Conservation (phyloP, 2,113 vertebrate species). For the Catharus fuscescens region DNA sequence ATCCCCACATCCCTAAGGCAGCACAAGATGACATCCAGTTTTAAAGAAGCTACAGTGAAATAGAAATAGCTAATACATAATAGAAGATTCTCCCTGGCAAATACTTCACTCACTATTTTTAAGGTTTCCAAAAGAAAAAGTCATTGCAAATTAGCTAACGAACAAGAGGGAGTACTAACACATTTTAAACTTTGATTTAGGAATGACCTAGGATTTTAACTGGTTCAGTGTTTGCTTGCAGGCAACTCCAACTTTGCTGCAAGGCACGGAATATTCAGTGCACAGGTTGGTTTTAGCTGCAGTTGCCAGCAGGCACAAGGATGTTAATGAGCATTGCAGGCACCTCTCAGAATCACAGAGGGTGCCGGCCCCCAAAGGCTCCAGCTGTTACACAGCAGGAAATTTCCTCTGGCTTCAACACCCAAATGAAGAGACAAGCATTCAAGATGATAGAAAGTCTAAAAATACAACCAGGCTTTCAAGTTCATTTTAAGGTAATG, state of each 20-base stretch:
- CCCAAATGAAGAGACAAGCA: background rate
- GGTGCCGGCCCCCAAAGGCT: background rate
- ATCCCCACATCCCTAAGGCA: slow-evolving; percentile 95
- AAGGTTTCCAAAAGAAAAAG: background rate
- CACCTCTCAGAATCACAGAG: background rate
- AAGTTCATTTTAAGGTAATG: background rate
- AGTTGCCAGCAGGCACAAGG: background rate
- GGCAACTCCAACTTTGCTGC: background rate
- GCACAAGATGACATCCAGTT: background rate
- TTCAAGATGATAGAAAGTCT: background rate
- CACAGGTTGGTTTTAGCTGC: background rate
- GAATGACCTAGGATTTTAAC: background rate
- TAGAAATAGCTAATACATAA: background rate
- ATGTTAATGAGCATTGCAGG: background rate
- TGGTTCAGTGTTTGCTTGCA: background rate
- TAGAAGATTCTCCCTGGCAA: background rate
- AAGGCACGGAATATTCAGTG: background rate
- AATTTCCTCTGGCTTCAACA: background rate
- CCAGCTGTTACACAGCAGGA: background rate
- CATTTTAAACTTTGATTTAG: background rate
- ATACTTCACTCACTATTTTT: background rate
- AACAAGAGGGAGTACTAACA: background rate
- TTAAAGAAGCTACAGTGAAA: background rate
- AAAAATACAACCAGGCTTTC: background rate
- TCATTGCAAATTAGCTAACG: background rate